Conservation (phyloP, 1,140 invertebrate species). For the Zaprionus taronus region DNA sequence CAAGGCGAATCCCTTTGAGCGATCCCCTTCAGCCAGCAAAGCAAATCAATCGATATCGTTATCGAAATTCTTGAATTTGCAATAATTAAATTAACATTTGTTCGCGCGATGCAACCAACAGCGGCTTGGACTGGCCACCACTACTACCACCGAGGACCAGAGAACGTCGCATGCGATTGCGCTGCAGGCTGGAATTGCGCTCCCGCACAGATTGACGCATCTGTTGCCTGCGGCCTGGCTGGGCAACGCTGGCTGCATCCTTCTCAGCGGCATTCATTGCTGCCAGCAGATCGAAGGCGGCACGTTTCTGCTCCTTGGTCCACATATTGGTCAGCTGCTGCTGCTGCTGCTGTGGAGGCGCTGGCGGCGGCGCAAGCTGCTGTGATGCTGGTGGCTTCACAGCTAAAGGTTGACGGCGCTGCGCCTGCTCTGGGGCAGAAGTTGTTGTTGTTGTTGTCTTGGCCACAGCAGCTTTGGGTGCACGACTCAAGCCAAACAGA, state of each 20-base stretch:
- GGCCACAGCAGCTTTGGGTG: constrained; percentile 36
- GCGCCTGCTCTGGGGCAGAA: constrained; percentile 3
- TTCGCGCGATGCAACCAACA: constrained; percentile 49
- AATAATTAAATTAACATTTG: constrained; percentile 67
- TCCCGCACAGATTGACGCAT: constrained; percentile 72
- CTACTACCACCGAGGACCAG: constrained; percentile 46
- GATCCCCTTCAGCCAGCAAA: constrained; percentile 10
- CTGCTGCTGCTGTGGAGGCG: constrained; percentile 22
- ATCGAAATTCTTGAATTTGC: not conserved
- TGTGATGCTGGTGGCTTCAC: constrained; percentile 48
- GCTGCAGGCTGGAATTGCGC: constrained; percentile 66
- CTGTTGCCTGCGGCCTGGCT: constrained; percentile 51
- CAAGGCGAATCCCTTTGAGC: constrained; percentile 59
- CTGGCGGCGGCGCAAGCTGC: constrained; percentile 14
- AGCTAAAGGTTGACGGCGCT: constrained; percentile 48
- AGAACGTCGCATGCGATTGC: constrained; percentile 70
- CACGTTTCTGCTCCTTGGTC: constrained; percentile 85
- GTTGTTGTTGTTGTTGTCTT: constrained; percentile 29
- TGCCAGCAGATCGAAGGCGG: constrained; percentile 85
- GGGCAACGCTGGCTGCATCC: constrained; percentile 29
- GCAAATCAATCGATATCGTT: not conserved
- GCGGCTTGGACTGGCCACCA: constrained; percentile 35
- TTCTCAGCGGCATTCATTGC: constrained; percentile 84
- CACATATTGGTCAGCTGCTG: constrained; percentile 70
- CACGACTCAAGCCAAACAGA: constrained; percentile 70